Evolutionary conservation across 2,797 vertebrate species (phyloP).

Genomic region (Glossophaga mutica): DNA sequence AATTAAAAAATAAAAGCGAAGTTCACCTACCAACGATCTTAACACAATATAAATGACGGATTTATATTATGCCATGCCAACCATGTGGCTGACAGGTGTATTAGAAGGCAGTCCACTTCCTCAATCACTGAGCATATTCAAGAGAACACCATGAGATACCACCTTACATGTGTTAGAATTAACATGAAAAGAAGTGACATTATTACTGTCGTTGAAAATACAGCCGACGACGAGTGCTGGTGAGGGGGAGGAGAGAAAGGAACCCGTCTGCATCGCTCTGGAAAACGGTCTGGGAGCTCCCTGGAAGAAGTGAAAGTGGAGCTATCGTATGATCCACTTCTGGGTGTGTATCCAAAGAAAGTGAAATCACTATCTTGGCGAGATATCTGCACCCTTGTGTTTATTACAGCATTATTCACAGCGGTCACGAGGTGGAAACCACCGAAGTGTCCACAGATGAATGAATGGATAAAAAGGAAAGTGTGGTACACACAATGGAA

Average conservation of each 20-base stretch:
- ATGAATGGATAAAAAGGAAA: too few relatives aligned
- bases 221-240: neutral
- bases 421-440: too few relatives aligned
- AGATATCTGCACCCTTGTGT: too few relatives aligned
- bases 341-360: too few relatives aligned
- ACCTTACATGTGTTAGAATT: neutral
- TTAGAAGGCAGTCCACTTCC: too few relatives aligned
- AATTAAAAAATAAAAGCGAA: neutral
- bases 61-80: neutral
- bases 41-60: neutral
- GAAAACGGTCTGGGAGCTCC: too few relatives aligned
- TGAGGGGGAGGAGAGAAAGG: neutral
- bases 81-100: neutral
- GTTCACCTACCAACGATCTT: neutral
- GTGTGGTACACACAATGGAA: too few relatives aligned
- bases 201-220: neutral
- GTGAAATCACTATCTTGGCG: too few relatives aligned
- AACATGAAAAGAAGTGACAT: neutral
- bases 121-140: neutral
- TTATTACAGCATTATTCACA: too few relatives aligned
- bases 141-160: neutral
- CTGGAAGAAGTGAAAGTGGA: too few relatives aligned
- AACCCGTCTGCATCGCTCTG: neutral
- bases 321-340: too few relatives aligned
- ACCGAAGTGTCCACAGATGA: too few relatives aligned